These are phyloP conservation scores for Drosophila pseudotalamancana DNA, from an alignment of 2,888 invertebrate species.

Conservation along the genomic window DNA sequence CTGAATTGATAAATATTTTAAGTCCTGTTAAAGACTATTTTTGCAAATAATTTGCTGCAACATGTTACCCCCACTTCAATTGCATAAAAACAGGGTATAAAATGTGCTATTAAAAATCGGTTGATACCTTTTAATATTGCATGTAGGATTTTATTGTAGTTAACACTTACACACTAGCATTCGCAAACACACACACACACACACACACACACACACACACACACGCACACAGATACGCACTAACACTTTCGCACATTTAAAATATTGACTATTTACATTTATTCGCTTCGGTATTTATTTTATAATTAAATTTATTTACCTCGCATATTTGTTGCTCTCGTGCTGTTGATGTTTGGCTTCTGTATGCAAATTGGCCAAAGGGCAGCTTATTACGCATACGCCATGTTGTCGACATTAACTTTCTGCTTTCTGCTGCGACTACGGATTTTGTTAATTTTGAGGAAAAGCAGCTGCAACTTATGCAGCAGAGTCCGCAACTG, in stretches of 20 bases:
- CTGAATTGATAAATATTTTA: too few relatives aligned
- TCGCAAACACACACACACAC: not conserved
- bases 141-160: not conserved
- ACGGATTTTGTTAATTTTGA: conserved; percentile 63
- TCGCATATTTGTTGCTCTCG: conserved; percentile 1
- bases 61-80: not conserved
- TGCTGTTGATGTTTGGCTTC: conserved; percentile 1
- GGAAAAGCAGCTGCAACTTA: conserved; percentile 30
- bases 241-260: not conserved
- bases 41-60: not conserved
- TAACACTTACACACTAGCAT: not conserved
- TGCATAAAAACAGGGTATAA: conserved; percentile 4
- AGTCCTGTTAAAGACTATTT: not conserved
- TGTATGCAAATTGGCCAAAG: conserved; percentile 45
- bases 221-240: too few relatives aligned
- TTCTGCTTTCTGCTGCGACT: conserved; percentile 14
- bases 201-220: not conserved
- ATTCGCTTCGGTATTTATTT: conserved; percentile 46
- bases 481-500: conserved; percentile 14
- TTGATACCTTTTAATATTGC: conserved; percentile 39
- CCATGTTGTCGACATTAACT: conserved; percentile 49
- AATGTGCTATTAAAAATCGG: conserved; percentile 4
- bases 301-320: conserved; percentile 35
- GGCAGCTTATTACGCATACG: conserved; percentile 57
- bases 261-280: conserved; percentile 46